phyloP scores from a whole-genome alignment of 2,888 invertebrate genomes.

The Aspidapion aeneum region DNA sequence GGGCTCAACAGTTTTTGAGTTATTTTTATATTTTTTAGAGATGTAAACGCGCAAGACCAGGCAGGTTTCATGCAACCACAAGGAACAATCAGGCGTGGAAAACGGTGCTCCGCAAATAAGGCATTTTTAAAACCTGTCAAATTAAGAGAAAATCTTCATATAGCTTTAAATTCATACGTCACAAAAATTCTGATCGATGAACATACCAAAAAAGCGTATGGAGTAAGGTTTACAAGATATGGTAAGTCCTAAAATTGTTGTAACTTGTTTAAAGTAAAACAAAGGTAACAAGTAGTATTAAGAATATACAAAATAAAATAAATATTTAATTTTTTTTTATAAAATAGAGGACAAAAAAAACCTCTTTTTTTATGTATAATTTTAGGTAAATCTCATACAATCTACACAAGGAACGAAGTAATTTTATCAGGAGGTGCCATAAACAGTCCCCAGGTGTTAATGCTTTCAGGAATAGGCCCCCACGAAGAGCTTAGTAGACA shows the following conservation, averaged over 20 bases:
- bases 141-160: constrained; percentile 71
- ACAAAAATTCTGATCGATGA: constrained; percentile 73
- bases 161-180: constrained; percentile 75
- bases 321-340: no score
- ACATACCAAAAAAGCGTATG: constrained; percentile 67
- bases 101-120: constrained; percentile 80
- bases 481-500: constrained; percentile 62
- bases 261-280: neutral
- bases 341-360: no score
- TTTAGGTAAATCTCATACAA: neutral
- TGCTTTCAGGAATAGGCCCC: constrained; percentile 74
- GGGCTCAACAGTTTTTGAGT: neutral
- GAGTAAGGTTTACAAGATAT: constrained; percentile 74
- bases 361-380: neutral
- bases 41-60: constrained; percentile 75
- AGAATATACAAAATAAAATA: no score
- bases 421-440: constrained; percentile 88
- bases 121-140: constrained; percentile 79
- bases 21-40: constrained; percentile 53
- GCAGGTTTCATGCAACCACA: constrained; percentile 82
- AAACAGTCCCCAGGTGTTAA: constrained; percentile 85
- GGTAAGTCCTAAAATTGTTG: no score
- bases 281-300: no score
- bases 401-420: constrained; percentile 70
- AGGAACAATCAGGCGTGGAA: constrained; percentile 75